A percentile compares a stretch with the other conserved stretches of the same genome.
Conservation (phyloP, 2,888 invertebrate species). For the Drosophila pullipes region DNA sequence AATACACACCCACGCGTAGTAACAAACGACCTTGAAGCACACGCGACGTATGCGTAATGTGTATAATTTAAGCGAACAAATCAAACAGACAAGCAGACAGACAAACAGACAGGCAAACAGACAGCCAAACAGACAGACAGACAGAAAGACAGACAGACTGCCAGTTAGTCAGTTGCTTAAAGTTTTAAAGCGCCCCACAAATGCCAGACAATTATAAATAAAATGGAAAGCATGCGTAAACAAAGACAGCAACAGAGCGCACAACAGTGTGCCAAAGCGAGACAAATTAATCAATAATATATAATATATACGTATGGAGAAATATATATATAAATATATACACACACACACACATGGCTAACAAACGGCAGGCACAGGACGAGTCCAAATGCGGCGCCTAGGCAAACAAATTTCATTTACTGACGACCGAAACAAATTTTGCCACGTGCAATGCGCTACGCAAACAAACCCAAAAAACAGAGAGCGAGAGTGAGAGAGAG, state of each 20-base stretch:
- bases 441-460: slow-evolving; percentile 70
- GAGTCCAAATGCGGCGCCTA: slow-evolving; percentile 27
- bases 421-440: slow-evolving; percentile 71
- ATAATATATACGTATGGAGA: slow-evolving; percentile 25
- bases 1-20: slow-evolving; percentile 1
- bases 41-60: slow-evolving; percentile 54
- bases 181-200: slow-evolving; percentile 40
- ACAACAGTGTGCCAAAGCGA: slow-evolving; percentile 5
- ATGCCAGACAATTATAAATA: slow-evolving; percentile 57
- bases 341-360: background rate
- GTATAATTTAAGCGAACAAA: slow-evolving; percentile 20
- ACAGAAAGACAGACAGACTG: background rate
- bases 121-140: slow-evolving; percentile 13
- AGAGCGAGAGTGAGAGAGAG: background rate
- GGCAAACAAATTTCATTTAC: slow-evolving; percentile 80
- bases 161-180: slow-evolving; percentile 9
- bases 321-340: slow-evolving; percentile 34
- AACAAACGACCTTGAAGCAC: slow-evolving; percentile 52
- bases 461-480: slow-evolving; percentile 23
- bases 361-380: background rate
- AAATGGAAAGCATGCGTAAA: slow-evolving; percentile 42
- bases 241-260: slow-evolving; percentile 17
- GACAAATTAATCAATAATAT: slow-evolving; percentile 70
- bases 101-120: background rate
- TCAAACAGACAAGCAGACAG: slow-evolving; percentile 5